These are phyloP conservation scores for Stegodyphus dumicola DNA, from an alignment of 1,140 invertebrate species.

Conservation along the genomic window DNA sequence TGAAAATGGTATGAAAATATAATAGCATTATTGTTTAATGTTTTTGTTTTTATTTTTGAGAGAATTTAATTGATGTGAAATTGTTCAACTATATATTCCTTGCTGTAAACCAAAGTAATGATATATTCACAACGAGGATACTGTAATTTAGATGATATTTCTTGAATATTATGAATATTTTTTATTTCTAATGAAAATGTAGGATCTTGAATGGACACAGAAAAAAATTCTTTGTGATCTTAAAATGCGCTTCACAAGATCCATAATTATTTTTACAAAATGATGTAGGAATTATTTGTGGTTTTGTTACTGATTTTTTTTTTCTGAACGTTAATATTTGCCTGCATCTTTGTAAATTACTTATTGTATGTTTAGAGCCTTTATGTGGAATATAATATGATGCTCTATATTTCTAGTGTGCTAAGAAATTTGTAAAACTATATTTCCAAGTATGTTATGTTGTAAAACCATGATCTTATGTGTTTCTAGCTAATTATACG, in stretches of 20 bases:
- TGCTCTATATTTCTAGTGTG: constrained; percentile 17
- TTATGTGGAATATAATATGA: no score
- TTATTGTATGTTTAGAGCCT: no score
- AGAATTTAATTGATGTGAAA: neutral
- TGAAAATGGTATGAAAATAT: neutral
- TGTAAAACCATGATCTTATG: neutral
- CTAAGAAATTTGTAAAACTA: constrained; percentile 20
- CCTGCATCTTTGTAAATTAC: neutral
- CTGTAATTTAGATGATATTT: neutral
- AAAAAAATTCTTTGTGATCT: neutral
- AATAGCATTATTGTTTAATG: constrained; percentile 2
- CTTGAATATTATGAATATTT: no score
- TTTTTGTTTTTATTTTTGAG: constrained; percentile 14
- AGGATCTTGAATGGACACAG: neutral
- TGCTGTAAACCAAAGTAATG: constrained; percentile 1
- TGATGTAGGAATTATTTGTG: neutral
- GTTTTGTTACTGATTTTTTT: neutral
- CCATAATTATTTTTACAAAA: neutral
- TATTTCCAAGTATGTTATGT: constrained; percentile 31
- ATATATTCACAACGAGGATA: neutral
- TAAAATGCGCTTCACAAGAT: neutral
- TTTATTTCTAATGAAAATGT: no score
- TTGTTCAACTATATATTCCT: constrained; percentile 17
- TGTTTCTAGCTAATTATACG: neutral
- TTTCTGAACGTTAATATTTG: neutral